Percentiles rank a stretch among this genome's conserved stretches.
Evolutionary conservation across 1,140 invertebrate species (phyloP).

Genomic region (Conus ventricosus): DNA sequence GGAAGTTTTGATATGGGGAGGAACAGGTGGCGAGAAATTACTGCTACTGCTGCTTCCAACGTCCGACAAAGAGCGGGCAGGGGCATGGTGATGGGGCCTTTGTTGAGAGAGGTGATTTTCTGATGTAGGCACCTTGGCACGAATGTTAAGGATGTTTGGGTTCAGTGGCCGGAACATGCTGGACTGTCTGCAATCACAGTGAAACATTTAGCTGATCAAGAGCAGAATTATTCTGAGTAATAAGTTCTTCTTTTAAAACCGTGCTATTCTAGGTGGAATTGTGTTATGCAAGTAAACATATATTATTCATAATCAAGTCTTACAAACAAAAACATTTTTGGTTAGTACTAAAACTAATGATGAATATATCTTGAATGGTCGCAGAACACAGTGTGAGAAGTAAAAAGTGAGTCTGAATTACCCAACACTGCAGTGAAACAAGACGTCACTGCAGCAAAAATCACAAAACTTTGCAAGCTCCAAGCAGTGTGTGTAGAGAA

Average conservation of each 20-base stretch:
- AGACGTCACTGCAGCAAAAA: too few species aligned
- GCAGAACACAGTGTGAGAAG: too few species aligned
- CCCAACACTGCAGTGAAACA: too few species aligned
- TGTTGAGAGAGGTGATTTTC: conserved; percentile 32
- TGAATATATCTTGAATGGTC: too few species aligned
- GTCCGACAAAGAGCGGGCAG: conserved; percentile 31
- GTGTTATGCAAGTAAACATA: neutral
- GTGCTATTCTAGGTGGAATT: too few species aligned
- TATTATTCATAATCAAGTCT: neutral
- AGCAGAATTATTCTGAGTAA: too few species aligned
- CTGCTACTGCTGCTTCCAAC: conserved; percentile 32
- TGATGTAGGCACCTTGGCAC: conserved; percentile 47
- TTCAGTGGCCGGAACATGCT: conserved; percentile 55
- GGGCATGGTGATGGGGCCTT: conserved; percentile 29
- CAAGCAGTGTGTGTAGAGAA: too few species aligned
- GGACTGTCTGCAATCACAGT: conserved; percentile 45
- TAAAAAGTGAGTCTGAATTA: too few species aligned
- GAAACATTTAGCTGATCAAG: neutral
- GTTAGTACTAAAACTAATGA: too few species aligned
- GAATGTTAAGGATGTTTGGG: conserved; percentile 55
- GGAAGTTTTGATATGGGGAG: conserved; percentile 42
- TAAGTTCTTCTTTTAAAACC: too few species aligned
- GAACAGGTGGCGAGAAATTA: conserved; percentile 35
- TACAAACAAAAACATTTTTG: too few species aligned
- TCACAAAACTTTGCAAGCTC: too few species aligned